Percentiles rank a stretch among this genome's conserved stretches.
Evolutionary conservation across 2,888 invertebrate genomes (phyloP).

Genomic region (Scrobipalpa atriplicella): DNA sequence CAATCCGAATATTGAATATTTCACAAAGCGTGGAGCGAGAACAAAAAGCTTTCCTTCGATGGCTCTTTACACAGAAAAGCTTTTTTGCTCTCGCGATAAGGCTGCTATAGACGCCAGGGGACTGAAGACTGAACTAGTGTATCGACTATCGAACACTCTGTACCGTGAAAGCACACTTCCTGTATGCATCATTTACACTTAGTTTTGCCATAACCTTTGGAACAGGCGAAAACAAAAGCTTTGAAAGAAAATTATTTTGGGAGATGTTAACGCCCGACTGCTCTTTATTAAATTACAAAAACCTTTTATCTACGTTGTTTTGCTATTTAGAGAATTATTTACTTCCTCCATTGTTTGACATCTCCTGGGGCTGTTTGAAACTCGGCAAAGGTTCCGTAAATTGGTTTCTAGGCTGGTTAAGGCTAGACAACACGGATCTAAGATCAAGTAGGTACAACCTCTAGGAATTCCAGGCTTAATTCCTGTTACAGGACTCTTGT

Average conservation of each 20-base stretch:
- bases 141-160: slow-evolving; percentile 49
- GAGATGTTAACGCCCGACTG: neutral
- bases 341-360: neutral
- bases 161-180: slow-evolving; percentile 31
- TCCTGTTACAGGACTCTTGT: neutral
- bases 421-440: neutral
- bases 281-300: slow-evolving; percentile 5
- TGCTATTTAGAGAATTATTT: slow-evolving; percentile 9
- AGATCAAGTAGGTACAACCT: neutral
- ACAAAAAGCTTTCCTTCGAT: slow-evolving; percentile 74
- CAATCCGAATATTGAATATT: slow-evolving; percentile 33
- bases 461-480: neutral
- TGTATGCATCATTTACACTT: slow-evolving; percentile 11
- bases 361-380: slow-evolving; percentile 23
- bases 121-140: slow-evolving; percentile 47
- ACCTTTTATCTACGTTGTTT: neutral
- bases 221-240: neutral
- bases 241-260: neutral
- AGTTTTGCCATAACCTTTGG: neutral
- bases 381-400: neutral
- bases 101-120: slow-evolving; percentile 49
- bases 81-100: slow-evolving; percentile 77
- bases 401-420: neutral
- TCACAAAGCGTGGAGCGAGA: slow-evolving; percentile 42
- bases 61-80: slow-evolving; percentile 77